Percentiles rank a stretch among this genome's conserved stretches.
phyloP scores from a whole-genome alignment of 2,113 vertebrate species.

The Charadrius vociferus region DNA sequence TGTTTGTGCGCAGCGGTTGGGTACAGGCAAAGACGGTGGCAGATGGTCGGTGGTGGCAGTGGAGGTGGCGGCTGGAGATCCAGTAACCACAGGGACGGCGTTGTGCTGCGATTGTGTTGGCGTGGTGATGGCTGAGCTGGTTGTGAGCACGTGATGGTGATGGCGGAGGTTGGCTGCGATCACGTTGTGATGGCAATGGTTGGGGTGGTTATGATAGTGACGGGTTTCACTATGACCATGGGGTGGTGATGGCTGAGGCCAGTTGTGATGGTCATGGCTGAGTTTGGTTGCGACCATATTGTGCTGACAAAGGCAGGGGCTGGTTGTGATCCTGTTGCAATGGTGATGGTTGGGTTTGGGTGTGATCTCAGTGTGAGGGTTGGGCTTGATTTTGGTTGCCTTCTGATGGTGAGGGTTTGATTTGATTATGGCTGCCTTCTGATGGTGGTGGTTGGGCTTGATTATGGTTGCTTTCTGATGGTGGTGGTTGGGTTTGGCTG shows the following conservation, averaged over 20 bases:
- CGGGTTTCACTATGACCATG: not conserved
- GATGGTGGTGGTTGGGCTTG: not conserved
- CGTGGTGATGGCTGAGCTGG: not conserved
- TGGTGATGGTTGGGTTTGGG: not conserved
- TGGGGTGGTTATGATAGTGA: not conserved
- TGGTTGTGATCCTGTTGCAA: rapidly evolving
- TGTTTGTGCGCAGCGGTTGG: not conserved
- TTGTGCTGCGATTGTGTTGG: not conserved
- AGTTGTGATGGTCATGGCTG: too few relatives aligned
- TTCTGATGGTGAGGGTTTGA: not conserved
- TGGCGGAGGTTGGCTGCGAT: not conserved
- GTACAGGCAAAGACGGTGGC: not conserved
- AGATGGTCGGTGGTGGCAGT: not conserved
- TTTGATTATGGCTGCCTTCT: not conserved
- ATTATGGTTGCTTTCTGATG: too few relatives aligned
- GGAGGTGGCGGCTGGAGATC: not conserved
- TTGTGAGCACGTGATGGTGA: rapidly evolving
- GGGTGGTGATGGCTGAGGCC: not conserved
- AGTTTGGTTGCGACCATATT: not conserved
- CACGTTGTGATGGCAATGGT: not conserved
- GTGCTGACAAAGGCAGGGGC: too few relatives aligned
- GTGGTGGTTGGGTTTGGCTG: not conserved
- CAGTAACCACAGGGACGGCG: not conserved
- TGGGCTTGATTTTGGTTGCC: not conserved
- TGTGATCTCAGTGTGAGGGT: not conserved